A percentile compares a stretch with the other conserved stretches of the same genome.
phyloP scores from a whole-genome alignment of 2,888 invertebrate species.

The Scaeva pyrastri region DNA sequence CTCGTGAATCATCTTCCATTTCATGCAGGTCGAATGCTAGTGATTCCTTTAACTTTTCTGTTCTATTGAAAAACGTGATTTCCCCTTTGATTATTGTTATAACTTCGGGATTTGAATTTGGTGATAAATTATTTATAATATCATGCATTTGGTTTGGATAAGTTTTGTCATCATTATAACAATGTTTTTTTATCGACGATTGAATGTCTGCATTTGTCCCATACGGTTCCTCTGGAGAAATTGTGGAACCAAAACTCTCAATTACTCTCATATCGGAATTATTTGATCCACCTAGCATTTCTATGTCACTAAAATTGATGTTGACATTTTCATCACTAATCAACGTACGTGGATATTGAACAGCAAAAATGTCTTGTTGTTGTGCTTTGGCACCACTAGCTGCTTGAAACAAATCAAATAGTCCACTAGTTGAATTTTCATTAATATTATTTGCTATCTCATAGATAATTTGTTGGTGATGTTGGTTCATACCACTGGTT shows the following conservation, averaged over 20 bases:
- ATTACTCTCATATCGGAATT: constrained; percentile 61
- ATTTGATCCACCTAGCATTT: constrained; percentile 59
- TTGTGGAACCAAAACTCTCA: constrained; percentile 49
- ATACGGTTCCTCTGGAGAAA: constrained; percentile 42
- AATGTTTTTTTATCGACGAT: not conserved
- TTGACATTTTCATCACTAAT: constrained; percentile 57
- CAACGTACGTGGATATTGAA: constrained; percentile 60
- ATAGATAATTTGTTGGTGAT: constrained; percentile 68
- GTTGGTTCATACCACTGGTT: constrained; percentile 36
- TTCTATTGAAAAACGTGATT: constrained; percentile 47
- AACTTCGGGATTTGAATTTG: constrained; percentile 40
- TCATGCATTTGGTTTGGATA: not conserved
- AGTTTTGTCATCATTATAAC: not conserved
- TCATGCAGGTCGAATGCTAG: constrained; percentile 45
- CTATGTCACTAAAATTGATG: constrained; percentile 66
- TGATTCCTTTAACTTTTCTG: constrained; percentile 29
- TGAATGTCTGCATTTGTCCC: constrained; percentile 1
- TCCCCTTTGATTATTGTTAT: constrained; percentile 33
- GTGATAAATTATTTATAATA: not conserved
- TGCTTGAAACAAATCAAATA: constrained; percentile 64
- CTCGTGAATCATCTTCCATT: constrained; percentile 56
- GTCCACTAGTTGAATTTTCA: constrained; percentile 55
- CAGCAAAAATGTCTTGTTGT: constrained; percentile 57
- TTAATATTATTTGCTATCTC: constrained; percentile 64
- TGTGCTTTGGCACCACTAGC: constrained; percentile 32